Evolutionary conservation across 2,113 vertebrate species (phyloP).

Genomic region (Percina caprodes): DNA sequence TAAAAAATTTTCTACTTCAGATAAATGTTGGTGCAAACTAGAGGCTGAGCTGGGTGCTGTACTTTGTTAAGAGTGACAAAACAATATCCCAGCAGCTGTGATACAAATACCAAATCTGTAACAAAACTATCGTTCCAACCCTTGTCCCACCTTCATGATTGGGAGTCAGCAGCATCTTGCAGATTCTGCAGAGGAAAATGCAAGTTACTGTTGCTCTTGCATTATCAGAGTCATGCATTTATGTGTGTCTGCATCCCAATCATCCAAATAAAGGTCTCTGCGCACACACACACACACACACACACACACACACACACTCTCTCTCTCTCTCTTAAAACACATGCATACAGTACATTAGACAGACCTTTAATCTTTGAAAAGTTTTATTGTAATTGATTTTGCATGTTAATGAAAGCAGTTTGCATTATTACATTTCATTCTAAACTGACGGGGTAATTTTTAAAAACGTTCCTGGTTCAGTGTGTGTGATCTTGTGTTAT

Average conservation of each 20-base stretch:
- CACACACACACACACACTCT: not conserved
- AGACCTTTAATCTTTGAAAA: not conserved
- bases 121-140: conserved; percentile 75
- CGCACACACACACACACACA: conserved; percentile 1
- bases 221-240: conserved; percentile 66
- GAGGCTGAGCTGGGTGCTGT: not conserved
- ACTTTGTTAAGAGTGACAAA: not conserved
- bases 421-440: not conserved
- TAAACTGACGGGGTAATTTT: not conserved
- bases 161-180: conserved; percentile 64
- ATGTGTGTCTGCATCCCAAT: conserved; percentile 27
- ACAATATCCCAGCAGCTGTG: not conserved
- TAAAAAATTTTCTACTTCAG: not conserved
- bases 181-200: conserved; percentile 62
- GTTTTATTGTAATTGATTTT: not conserved
- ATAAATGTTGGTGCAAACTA: not conserved
- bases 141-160: conserved; percentile 28
- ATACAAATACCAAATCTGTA: not conserved
- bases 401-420: not conserved
- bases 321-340: not conserved
- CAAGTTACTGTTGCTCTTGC: conserved; percentile 56
- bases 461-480: not conserved
- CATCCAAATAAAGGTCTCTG: conserved; percentile 28
- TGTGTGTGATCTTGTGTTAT: not conserved
- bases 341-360: conserved; percentile 10